Conservation (phyloP, 2,113 vertebrate genomes). For the Leucoraja erinaceus region DNA sequence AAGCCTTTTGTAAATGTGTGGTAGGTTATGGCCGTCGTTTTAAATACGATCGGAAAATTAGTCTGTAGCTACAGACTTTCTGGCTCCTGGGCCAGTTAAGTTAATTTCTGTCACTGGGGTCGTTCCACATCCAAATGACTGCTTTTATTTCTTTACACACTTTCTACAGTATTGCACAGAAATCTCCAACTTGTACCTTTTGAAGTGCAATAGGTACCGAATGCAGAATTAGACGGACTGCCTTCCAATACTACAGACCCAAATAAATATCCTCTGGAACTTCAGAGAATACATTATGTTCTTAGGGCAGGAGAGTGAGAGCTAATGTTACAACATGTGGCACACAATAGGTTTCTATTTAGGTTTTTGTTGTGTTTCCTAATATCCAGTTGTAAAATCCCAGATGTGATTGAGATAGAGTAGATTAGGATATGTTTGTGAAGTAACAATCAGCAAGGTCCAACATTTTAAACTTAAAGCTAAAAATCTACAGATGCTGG, state of each 20-base stretch:
- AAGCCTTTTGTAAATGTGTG: constrained; percentile 27
- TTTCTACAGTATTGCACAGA: neutral
- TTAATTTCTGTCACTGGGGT: neutral
- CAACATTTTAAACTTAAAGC: no score
- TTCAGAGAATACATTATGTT: neutral
- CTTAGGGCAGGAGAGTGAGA: neutral
- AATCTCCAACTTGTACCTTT: neutral
- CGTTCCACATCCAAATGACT: constrained; percentile 1
- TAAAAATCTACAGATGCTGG: no score
- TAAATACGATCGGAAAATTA: neutral
- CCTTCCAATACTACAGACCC: neutral
- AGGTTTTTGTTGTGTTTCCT: neutral
- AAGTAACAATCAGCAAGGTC: no score
- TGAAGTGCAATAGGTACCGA: neutral
- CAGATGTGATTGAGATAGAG: neutral
- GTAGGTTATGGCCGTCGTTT: constrained; percentile 10
- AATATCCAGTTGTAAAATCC: neutral
- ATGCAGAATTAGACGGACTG: neutral
- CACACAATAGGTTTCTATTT: neutral
- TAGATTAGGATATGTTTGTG: no score
- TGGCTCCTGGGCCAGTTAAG: constrained; percentile 15
- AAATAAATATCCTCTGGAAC: neutral
- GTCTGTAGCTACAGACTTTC: neutral
- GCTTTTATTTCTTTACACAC: neutral
- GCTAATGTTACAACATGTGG: no score